Percentiles rank a stretch among this genome's conserved stretches.
Conservation (phyloP, 2,888 invertebrate species). For the Limnephilus rhombicus region DNA sequence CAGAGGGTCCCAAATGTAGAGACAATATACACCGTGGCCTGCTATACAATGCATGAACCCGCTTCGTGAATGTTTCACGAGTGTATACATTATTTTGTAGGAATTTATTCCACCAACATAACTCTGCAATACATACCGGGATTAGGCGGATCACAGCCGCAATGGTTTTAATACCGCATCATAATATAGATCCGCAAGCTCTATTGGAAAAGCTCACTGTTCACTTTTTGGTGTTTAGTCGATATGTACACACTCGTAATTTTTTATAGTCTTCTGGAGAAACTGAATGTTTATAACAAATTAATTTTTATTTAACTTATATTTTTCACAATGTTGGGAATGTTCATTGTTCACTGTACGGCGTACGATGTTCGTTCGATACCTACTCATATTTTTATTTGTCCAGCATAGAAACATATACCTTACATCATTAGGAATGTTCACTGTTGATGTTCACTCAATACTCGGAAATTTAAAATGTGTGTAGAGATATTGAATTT, state of each 20-base stretch:
- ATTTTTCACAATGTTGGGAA: too few relatives aligned
- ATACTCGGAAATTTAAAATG: too few relatives aligned
- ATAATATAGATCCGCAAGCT: not conserved
- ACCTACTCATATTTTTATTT: too few relatives aligned
- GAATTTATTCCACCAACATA: constrained; percentile 65
- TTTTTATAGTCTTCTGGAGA: not conserved
- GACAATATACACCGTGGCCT: constrained; percentile 63
- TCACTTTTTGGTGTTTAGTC: not conserved
- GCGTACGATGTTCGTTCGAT: too few relatives aligned
- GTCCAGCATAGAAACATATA: too few relatives aligned
- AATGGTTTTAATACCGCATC: constrained; percentile 35
- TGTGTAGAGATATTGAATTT: too few relatives aligned
- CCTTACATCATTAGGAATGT: too few relatives aligned
- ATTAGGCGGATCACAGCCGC: constrained; percentile 60
- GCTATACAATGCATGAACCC: constrained; percentile 66
- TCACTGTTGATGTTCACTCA: too few relatives aligned
- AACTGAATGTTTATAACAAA: too few relatives aligned
- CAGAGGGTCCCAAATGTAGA: constrained; percentile 65
- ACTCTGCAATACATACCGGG: constrained; percentile 58
- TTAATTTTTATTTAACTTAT: too few relatives aligned
- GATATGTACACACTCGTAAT: not conserved
- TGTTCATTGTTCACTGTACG: too few relatives aligned
- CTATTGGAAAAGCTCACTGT: not conserved
- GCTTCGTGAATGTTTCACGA: constrained; percentile 65
- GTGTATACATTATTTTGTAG: constrained; percentile 66